Evolutionary conservation across 2,888 invertebrate genomes (phyloP).

Genomic region (Brenthis daphne): DNA sequence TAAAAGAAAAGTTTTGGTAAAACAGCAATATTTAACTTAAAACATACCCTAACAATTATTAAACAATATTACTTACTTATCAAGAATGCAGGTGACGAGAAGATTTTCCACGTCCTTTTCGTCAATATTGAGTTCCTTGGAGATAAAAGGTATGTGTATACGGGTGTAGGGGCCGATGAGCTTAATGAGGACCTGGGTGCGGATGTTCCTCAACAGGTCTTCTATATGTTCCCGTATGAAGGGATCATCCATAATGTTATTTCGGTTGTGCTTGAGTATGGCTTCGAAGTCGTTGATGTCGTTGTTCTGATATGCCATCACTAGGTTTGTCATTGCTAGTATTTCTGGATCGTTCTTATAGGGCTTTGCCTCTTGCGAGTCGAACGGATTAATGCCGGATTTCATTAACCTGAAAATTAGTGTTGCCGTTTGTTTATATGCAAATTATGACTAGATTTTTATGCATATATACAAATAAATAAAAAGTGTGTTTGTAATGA

Average conservation of each 20-base stretch:
- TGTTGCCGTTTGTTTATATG: too few species aligned
- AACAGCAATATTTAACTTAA: too few species aligned
- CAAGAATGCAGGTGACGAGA: constrained; percentile 98
- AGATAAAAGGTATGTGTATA: constrained; percentile 98
- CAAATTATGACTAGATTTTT: too few species aligned
- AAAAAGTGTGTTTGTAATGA: too few species aligned
- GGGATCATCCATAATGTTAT: constrained; percentile 99
- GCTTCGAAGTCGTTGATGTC: constrained; percentile 99
- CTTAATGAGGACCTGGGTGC: constrained; percentile 98
- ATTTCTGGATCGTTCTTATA: constrained; percentile 99
- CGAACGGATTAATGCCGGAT: constrained; percentile 99
- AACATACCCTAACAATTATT: too few species aligned
- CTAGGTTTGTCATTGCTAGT: constrained; percentile 99
- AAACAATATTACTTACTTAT: constrained; percentile 86
- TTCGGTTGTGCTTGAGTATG: constrained; percentile 93
- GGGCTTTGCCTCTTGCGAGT: constrained; percentile 99
- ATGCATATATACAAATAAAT: too few species aligned
- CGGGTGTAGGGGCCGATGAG: constrained; percentile 98
- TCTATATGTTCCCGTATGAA: constrained; percentile 99
- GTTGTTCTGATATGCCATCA: constrained; percentile 98
- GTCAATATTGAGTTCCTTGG: constrained; percentile 96
- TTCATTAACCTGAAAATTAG: constrained; percentile 92
- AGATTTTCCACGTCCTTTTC: constrained; percentile 97
- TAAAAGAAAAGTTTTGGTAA: too few species aligned
- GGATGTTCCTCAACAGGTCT: constrained; percentile 96